Conservation (phyloP, 2,797 vertebrate species). For the Gadopsis bispinosus region DNA sequence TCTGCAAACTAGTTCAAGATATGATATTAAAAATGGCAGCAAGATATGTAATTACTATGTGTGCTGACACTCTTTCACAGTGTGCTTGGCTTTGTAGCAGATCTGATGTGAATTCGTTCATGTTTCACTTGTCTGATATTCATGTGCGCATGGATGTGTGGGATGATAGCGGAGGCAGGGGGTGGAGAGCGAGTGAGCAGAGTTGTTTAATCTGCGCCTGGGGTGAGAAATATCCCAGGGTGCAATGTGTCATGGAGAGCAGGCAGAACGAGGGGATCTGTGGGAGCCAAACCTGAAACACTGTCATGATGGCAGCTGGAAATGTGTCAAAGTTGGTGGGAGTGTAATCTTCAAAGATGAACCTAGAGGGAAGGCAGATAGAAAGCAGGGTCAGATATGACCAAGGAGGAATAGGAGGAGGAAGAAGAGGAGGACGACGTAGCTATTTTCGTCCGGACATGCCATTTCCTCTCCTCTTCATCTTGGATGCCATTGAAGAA, state of each 20-base stretch:
- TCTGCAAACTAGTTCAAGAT: conserved; percentile 40
- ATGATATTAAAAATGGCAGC: conserved; percentile 46
- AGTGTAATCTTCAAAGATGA: conserved; percentile 99
- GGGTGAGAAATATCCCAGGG: conserved; percentile 82
- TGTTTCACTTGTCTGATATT: conserved; percentile 75
- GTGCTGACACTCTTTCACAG: conserved; percentile 56
- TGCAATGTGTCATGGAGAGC: conserved; percentile 81
- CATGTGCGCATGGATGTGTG: conserved; percentile 81
- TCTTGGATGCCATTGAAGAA: conserved; percentile 61
- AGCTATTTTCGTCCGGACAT: conserved; percentile 73
- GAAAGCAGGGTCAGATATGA: conserved; percentile 74
- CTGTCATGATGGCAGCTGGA: conserved; percentile 98
- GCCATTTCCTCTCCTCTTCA: conserved; percentile 59
- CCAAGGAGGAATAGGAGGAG: conserved; percentile 63
- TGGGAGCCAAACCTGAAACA: conserved; percentile 93
- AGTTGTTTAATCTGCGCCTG: conserved; percentile 82
- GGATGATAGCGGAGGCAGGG: conserved; percentile 75
- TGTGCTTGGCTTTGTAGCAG: conserved; percentile 51
- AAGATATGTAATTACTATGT: conserved; percentile 61
- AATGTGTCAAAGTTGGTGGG: conserved; percentile 99
- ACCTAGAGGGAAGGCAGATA: conserved; percentile 85
- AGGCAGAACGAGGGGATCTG: conserved; percentile 69
- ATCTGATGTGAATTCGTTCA: conserved; percentile 71
- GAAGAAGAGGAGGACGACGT: conserved; percentile 62
- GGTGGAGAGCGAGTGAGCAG: conserved; percentile 72